A percentile compares a stretch with the other conserved stretches of the same genome.
These are phyloP conservation scores for Sinocyclocheilus maitianheensis DNA, from an alignment of 2,113 vertebrate species.

Conservation along the genomic window DNA sequence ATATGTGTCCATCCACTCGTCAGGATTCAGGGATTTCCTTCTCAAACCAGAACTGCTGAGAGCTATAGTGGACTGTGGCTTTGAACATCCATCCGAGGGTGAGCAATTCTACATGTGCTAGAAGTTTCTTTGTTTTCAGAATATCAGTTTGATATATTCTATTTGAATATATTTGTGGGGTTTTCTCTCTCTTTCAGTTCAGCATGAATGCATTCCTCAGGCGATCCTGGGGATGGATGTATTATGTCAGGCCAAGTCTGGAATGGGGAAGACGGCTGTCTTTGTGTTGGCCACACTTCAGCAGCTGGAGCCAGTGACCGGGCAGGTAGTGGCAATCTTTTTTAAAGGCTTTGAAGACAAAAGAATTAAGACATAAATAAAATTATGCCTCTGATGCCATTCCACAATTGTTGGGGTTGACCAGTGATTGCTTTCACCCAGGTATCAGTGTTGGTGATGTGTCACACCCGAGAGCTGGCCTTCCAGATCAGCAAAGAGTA, in stretches of 20 bases:
- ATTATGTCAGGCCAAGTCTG: constrained; percentile 84
- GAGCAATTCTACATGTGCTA: constrained; percentile 22
- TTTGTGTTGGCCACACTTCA: constrained; percentile 84
- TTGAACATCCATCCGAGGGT: constrained; percentile 86
- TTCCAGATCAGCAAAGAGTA: constrained; percentile 89
- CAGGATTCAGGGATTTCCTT: constrained; percentile 84
- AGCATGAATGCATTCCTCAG: constrained; percentile 83
- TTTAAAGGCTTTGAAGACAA: background rate
- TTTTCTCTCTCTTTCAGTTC: constrained; percentile 68
- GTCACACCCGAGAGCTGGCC: constrained; percentile 83
- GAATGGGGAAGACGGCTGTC: constrained; percentile 85
- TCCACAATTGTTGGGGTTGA: background rate
- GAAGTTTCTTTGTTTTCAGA: too few relatives aligned
- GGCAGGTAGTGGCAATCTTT: constrained; percentile 71
- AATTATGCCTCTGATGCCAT: background rate
- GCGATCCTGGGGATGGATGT: constrained; percentile 87
- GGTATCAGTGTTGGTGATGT: constrained; percentile 86
- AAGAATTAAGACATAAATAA: background rate
- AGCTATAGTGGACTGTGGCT: constrained; percentile 84
- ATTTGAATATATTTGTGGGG: background rate
- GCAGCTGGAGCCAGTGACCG: constrained; percentile 82
- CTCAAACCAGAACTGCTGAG: constrained; percentile 83
- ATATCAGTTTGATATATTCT: background rate
- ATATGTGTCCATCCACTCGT: constrained; percentile 86
- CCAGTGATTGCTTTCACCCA: constrained; percentile 46